These are phyloP conservation scores for Apis florea DNA, from an alignment of 1,140 invertebrate species.

Conservation along the genomic window DNA sequence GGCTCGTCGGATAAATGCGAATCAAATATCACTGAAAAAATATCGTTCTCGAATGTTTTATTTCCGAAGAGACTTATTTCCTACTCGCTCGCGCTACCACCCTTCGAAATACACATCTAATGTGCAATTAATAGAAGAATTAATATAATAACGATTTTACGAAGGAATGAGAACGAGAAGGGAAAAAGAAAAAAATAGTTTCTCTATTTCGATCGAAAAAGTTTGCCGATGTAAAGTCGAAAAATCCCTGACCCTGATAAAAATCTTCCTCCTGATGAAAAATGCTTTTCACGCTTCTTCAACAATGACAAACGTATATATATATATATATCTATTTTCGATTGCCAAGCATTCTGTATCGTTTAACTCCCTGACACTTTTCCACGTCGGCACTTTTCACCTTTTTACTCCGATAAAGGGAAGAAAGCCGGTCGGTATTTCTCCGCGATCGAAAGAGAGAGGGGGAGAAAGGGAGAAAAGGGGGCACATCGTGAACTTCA, in stretches of 20 bases:
- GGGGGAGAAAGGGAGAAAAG: background rate
- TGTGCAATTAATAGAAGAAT: background rate
- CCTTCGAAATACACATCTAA: background rate
- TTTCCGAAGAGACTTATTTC: background rate
- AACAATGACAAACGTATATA: conserved; percentile 29
- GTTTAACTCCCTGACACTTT: conserved; percentile 20
- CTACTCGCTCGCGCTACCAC: background rate
- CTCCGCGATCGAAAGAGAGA: conserved; percentile 2
- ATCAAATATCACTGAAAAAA: conserved; percentile 25
- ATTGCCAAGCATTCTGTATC: conserved; percentile 20
- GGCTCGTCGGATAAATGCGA: conserved; percentile 29
- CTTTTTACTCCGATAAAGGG: conserved; percentile 20
- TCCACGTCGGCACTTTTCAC: conserved; percentile 26
- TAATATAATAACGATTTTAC: no score
- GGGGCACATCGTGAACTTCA: conserved; percentile 6
- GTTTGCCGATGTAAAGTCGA: no score
- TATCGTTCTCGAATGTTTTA: background rate
- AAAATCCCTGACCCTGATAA: no score
- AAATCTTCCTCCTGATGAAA: background rate
- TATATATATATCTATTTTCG: conserved; percentile 24
- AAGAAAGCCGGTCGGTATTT: background rate
- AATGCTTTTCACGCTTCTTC: background rate
- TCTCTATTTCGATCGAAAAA: no score
- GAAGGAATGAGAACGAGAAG: background rate
- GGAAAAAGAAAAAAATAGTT: no score